Percentiles rank a stretch among this genome's conserved stretches.
phyloP scores from a whole-genome alignment of 2,797 vertebrate species.

The Clamator glandarius region DNA sequence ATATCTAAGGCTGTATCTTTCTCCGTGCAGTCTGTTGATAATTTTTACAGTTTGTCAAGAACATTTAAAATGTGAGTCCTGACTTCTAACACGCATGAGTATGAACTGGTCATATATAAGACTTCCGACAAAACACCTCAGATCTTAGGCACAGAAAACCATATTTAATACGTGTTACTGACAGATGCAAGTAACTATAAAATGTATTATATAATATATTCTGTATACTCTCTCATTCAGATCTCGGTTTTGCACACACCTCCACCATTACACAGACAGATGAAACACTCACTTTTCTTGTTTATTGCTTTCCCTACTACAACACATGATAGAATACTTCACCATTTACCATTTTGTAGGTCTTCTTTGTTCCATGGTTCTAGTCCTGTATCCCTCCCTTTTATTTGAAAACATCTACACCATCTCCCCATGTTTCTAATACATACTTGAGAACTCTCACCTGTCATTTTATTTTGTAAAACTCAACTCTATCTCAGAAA shows the following conservation, averaged over 20 bases:
- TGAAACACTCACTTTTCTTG: neutral
- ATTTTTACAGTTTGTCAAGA: neutral
- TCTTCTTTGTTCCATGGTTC: neutral
- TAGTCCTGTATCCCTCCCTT: neutral
- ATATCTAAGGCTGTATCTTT: neutral
- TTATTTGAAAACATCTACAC: neutral
- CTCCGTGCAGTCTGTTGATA: neutral
- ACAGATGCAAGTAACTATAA: no score
- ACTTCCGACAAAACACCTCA: neutral
- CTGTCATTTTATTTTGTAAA: neutral
- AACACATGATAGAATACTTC: neutral
- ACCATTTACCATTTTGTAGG: neutral
- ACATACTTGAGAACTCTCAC: neutral
- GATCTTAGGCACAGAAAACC: neutral
- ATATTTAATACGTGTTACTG: no score
- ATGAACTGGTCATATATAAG: neutral
- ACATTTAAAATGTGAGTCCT: neutral
- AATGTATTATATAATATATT: neutral
- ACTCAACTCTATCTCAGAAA: neutral
- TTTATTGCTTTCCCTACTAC: neutral
- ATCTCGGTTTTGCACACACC: neutral
- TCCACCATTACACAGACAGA: neutral
- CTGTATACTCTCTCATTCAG: neutral
- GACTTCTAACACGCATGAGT: neutral
- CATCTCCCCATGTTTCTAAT: neutral